Conservation (phyloP, 2,888 invertebrate genomes). For the Phania funesta region DNA sequence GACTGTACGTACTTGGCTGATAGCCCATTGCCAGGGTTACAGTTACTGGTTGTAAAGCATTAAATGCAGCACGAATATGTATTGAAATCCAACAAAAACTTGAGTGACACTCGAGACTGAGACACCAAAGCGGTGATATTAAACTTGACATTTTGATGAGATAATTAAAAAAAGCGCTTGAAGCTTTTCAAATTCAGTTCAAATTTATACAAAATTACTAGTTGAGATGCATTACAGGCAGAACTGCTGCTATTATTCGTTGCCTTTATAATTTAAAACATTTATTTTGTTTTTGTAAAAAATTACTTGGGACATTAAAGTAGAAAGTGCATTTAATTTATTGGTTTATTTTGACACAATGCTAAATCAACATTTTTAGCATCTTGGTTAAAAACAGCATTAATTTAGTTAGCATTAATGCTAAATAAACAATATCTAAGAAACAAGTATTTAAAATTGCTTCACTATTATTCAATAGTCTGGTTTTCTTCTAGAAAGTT, state of each 20-base stretch:
- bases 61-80: slow-evolving; percentile 61
- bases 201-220: slow-evolving; percentile 15
- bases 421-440: too few species aligned
- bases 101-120: background rate
- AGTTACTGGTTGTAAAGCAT: slow-evolving; percentile 16
- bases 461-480: too few species aligned
- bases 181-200: background rate
- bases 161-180: background rate
- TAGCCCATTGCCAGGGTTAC: background rate
- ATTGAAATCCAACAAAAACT: slow-evolving; percentile 34
- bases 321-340: background rate
- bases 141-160: slow-evolving; percentile 45
- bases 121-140: slow-evolving; percentile 38
- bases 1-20: slow-evolving; percentile 49
- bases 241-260: slow-evolving; percentile 6
- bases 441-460: too few species aligned
- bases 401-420: too few species aligned
- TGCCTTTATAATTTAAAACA: background rate
- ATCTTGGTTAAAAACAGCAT: too few species aligned
- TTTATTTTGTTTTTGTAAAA: background rate
- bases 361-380: background rate
- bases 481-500: background rate
- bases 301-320: background rate
- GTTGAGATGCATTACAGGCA: background rate
- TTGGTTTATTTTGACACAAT: too few species aligned